Conservation (phyloP, 2,797 vertebrate species). For the Sus cebifrons region DNA sequence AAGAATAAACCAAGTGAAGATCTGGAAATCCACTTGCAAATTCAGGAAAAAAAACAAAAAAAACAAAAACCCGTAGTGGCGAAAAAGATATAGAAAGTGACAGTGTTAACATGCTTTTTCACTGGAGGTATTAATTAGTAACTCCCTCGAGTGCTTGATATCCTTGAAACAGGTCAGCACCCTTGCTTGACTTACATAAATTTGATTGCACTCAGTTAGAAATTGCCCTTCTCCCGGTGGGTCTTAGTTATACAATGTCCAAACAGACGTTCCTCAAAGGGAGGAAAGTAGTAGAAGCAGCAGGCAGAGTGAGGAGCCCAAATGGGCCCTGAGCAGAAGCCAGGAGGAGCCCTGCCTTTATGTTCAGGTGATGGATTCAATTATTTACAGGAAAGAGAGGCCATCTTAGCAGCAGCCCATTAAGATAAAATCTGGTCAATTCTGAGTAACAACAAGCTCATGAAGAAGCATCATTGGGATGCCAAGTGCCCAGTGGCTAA, state of each 20-base stretch:
- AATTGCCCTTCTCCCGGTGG: constrained; percentile 4
- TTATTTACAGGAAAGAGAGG: constrained; percentile 47
- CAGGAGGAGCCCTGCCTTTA: not conserved
- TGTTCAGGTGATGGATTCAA: constrained; percentile 65
- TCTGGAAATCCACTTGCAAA: constrained; percentile 70
- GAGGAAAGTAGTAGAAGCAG: constrained; percentile 22
- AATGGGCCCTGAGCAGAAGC: constrained; percentile 1
- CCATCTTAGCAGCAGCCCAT: constrained; percentile 15
- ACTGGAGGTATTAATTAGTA: constrained; percentile 67
- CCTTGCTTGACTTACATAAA: constrained; percentile 47
- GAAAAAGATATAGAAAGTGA: constrained; percentile 58
- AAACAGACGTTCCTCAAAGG: constrained; percentile 40
- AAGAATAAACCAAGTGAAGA: constrained; percentile 15
- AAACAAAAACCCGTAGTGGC: not conserved
- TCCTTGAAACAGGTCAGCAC: constrained; percentile 56
- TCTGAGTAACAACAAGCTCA: constrained; percentile 36
- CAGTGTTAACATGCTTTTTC: constrained; percentile 62
- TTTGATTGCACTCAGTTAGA: constrained; percentile 51
- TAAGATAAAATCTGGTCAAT: constrained; percentile 59
- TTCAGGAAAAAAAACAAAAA: not conserved
- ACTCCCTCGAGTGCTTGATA: constrained; percentile 12
- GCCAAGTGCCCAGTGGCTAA: constrained; percentile 20
- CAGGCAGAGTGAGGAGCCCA: constrained; percentile 2
- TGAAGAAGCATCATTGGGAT: constrained; percentile 34
- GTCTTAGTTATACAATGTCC: not conserved